Conservation (phyloP, 2,797 vertebrate genomes). For the Echeneis naucrates region DNA sequence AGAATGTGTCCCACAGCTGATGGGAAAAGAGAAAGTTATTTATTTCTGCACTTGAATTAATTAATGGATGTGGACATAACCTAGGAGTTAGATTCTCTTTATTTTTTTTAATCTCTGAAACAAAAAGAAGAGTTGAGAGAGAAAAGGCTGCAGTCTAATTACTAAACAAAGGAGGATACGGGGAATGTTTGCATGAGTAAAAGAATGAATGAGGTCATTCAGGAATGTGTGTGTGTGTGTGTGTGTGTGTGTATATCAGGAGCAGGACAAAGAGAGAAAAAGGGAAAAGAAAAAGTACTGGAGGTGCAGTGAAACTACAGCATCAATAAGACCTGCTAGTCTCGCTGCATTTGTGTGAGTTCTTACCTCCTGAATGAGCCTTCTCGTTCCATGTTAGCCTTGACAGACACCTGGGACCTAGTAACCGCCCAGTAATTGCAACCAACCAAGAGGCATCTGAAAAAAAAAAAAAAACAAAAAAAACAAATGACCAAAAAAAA, state of each 20-base stretch:
- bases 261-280: conserved; percentile 5
- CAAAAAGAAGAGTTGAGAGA: conserved; percentile 54
- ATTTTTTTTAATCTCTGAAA: conserved; percentile 35
- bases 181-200: conserved; percentile 58
- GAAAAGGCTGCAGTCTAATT: conserved; percentile 63
- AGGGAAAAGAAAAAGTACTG: conserved; percentile 11
- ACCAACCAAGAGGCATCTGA: conserved; percentile 58
- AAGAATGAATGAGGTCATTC: conserved; percentile 69
- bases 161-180: conserved; percentile 65
- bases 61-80: not conserved
- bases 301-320: conserved; percentile 20
- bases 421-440: conserved; percentile 15
- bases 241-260: too few relatives aligned
- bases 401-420: conserved; percentile 45
- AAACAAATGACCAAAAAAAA: too few relatives aligned
- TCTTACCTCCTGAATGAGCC: conserved; percentile 76
- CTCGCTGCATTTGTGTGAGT: conserved; percentile 9
- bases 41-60: not conserved
- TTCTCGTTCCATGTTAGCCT: conserved; percentile 77
- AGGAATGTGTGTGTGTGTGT: conserved; percentile 64
- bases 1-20: not conserved
- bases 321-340: conserved; percentile 23
- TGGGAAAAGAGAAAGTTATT: not conserved
- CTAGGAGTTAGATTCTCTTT: conserved; percentile 24
- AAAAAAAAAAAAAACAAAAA: not conserved